Percentiles rank a stretch among this genome's conserved stretches.
These are phyloP conservation scores for Ophion obscuratus DNA, from an alignment of 2,888 invertebrate species.

Conservation along the genomic window DNA sequence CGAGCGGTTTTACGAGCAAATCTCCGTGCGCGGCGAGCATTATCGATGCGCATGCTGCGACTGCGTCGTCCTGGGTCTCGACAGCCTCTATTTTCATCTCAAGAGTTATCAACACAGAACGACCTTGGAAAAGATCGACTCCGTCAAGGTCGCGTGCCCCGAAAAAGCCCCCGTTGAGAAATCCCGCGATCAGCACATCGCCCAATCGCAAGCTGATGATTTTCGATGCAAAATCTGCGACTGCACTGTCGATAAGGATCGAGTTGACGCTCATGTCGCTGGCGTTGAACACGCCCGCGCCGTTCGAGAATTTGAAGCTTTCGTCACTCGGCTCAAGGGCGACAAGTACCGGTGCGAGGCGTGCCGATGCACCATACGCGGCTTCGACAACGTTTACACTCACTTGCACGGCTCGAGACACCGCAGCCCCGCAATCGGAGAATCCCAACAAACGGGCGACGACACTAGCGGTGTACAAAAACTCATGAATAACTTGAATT, in stretches of 20 bases:
- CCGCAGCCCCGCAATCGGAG: background rate
- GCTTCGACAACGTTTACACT: constrained; percentile 32
- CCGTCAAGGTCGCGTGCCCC: too few species aligned
- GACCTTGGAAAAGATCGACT: too few species aligned
- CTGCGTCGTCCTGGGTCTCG: constrained; percentile 6
- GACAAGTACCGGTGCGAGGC: constrained; percentile 15
- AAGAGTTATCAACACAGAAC: too few species aligned
- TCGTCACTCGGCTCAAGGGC: background rate
- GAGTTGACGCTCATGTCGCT: too few species aligned
- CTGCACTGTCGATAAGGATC: background rate
- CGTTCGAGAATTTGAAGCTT: background rate
- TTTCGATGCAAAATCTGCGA: constrained; percentile 25
- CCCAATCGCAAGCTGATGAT: background rate
- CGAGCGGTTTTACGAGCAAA: background rate
- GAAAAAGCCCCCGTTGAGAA: too few species aligned
- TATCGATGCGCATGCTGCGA: constrained; percentile 32
- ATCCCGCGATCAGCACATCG: constrained; percentile 1
- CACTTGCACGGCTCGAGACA: constrained; percentile 24
- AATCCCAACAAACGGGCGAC: background rate
- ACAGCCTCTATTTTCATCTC: too few species aligned
- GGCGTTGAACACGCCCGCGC: background rate
- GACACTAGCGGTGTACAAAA: background rate
- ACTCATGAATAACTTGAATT: too few species aligned
- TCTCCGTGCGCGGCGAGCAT: background rate
- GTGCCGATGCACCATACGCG: constrained; percentile 10